A percentile compares a stretch with the other conserved stretches of the same genome.
These are phyloP conservation scores for Amyelois transitella DNA, from an alignment of 1,140 invertebrate genomes.

Conservation along the genomic window DNA sequence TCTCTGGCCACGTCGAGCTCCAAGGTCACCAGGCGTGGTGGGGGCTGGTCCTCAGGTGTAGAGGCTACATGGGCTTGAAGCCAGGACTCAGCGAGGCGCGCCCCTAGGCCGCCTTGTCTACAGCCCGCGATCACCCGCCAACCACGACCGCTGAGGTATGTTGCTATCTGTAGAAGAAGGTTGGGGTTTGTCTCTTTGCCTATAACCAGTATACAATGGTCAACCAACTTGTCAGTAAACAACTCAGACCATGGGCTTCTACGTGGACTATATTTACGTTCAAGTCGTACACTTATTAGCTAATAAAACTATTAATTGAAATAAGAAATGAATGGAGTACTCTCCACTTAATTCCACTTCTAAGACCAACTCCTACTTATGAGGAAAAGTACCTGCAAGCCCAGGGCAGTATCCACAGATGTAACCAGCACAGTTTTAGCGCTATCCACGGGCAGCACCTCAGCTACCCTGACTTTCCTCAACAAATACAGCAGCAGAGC, in stretches of 20 bases:
- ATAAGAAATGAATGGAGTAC: too few relatives aligned
- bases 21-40: conserved; percentile 78
- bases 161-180: conserved; percentile 67
- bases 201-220: too few relatives aligned
- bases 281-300: too few relatives aligned
- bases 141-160: conserved; percentile 79
- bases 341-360: too few relatives aligned
- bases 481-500: conserved; percentile 84
- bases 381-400: conserved; percentile 85
- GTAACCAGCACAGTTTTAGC: conserved; percentile 83
- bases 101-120: conserved; percentile 73
- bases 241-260: too few relatives aligned
- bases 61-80: conserved; percentile 76
- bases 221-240: too few relatives aligned
- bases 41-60: conserved; percentile 63
- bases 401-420: conserved; percentile 83
- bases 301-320: too few relatives aligned
- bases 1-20: conserved; percentile 86
- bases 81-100: conserved; percentile 76
- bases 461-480: conserved; percentile 79
- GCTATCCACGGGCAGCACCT: conserved; percentile 68
- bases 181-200: background rate
- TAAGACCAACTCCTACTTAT: too few relatives aligned
- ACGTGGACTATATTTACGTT: too few relatives aligned
- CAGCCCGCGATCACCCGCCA: conserved; percentile 86